phyloP scores from a whole-genome alignment of 2,113 vertebrate genomes.

The Sisor rabdophorus region DNA sequence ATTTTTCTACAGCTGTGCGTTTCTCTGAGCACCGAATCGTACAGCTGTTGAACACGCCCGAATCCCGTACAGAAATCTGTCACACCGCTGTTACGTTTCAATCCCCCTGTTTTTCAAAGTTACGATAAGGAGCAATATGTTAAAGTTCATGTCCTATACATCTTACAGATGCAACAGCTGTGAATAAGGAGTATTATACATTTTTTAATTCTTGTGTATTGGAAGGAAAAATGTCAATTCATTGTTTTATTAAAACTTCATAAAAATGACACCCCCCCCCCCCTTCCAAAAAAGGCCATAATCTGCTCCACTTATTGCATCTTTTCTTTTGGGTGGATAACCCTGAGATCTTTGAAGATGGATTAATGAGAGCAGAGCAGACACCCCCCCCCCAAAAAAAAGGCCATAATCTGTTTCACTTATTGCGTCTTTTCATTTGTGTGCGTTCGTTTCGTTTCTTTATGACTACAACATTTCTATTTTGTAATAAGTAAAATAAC shows the following conservation, averaged over 20 bases:
- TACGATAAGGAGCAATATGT: neutral
- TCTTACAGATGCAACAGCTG: neutral
- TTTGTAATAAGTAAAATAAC: constrained; percentile 54
- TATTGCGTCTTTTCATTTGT: no score
- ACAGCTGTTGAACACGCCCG: neutral
- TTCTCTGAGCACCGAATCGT: neutral
- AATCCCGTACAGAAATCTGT: neutral
- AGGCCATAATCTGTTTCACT: no score
- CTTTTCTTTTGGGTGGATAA: no score
- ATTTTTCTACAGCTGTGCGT: neutral
- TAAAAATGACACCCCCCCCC: no score
- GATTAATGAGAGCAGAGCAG: no score
- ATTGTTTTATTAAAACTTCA: no score
- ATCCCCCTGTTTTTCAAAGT: neutral
- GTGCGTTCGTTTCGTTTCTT: constrained; percentile 42
- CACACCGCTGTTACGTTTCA: neutral
- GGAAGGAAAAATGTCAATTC: neutral
- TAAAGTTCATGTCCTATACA: neutral
- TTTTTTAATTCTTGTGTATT: neutral
- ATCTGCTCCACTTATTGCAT: no score
- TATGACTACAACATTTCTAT: constrained; percentile 58
- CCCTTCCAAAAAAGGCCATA: no score
- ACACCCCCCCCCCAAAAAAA: no score
- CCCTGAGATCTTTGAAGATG: no score
- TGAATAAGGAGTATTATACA: neutral